These are phyloP conservation scores for Neodiprion fabricii DNA, from an alignment of 1,140 invertebrate genomes.

Conservation along the genomic window DNA sequence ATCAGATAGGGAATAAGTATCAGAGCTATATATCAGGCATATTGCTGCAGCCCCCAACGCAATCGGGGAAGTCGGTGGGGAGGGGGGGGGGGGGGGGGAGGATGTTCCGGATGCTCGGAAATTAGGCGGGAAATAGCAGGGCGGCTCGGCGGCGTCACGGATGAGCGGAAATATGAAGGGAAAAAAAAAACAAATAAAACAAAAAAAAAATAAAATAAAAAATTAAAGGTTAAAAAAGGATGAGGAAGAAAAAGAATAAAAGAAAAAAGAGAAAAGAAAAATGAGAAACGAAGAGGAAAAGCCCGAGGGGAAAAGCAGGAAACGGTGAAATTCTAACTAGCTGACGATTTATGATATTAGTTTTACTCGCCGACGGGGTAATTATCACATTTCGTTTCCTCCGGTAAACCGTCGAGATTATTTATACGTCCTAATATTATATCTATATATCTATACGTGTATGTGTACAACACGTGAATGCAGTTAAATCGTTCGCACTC, in stretches of 20 bases:
- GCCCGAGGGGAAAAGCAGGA: background rate
- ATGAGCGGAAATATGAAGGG: background rate
- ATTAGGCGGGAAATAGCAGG: constrained; percentile 30
- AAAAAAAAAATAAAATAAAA: too few species aligned
- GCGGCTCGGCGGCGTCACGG: constrained; percentile 5
- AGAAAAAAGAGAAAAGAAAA: too few species aligned
- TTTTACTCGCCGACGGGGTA: background rate
- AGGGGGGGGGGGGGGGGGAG: constrained; percentile 19
- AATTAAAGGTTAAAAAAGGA: too few species aligned
- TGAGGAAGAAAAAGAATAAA: too few species aligned
- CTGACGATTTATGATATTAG: constrained; percentile 1
- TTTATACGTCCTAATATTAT: too few species aligned
- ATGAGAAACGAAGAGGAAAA: too few species aligned
- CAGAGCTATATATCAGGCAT: constrained; percentile 24
- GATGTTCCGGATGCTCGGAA: constrained; percentile 28
- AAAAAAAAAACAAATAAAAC: too few species aligned
- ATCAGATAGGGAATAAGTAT: constrained; percentile 31
- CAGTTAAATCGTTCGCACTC: too few species aligned
- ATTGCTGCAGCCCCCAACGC: background rate
- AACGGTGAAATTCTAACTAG: background rate
- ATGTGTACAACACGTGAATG: too few species aligned
- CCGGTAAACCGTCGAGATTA: background rate
- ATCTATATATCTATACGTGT: too few species aligned
- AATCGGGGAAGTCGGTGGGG: constrained; percentile 7
- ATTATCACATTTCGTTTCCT: constrained; percentile 2